Base-by-base conservation (phyloP, 2,797 vertebrate species). In the Macroramphosus scolopax region DNA sequence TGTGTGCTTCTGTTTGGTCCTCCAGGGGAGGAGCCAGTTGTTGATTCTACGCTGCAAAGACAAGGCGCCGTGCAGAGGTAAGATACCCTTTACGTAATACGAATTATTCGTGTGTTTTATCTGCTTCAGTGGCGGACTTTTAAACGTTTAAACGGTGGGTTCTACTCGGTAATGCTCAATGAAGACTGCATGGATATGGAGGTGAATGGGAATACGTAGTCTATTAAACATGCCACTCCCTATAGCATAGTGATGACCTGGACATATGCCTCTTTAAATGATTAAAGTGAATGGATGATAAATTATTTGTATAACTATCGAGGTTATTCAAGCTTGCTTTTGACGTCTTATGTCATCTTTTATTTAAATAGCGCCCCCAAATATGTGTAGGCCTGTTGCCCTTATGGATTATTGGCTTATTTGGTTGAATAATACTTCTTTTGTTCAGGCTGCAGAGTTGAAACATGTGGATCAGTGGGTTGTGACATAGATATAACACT, bases 151-250 rank as follows among this genome's bases (percentile, higher is more conserved):
- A 13, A 13, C 15, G 12, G 12, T 4, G 7, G 16, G 1, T 17
- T 17, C 3, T 3, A 17, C 4, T 22, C 7, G 11, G 20, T 45
- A 13, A 29, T 11, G 0, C n/a, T 3, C 34, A n/a, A 17, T 29
- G 31, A 30, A 10, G 41, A 40, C 18, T 14, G 28, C 26, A 1
- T 30, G 41, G 42, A 68, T 45, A 46, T 60, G 63, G 51, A 81
- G 62, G 37, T 73, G 53, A 62, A 67, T 51, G 58, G 72, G 58
- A 75, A 78, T 45, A 72, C 66, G 62, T 53, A 81, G 60, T 48
- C 52, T 53, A 35, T 79, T 79, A 82, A 84, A 75, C 79, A 81
- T 87, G 89, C 90, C 90, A 91, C 90, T 92, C 90, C 90, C 90
- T 91, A 86, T 78, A 76, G 58, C 72, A 63, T 12, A 77, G 51